Conservation (phyloP, 2,797 vertebrate species). For the Benthosema pterotum region DNA sequence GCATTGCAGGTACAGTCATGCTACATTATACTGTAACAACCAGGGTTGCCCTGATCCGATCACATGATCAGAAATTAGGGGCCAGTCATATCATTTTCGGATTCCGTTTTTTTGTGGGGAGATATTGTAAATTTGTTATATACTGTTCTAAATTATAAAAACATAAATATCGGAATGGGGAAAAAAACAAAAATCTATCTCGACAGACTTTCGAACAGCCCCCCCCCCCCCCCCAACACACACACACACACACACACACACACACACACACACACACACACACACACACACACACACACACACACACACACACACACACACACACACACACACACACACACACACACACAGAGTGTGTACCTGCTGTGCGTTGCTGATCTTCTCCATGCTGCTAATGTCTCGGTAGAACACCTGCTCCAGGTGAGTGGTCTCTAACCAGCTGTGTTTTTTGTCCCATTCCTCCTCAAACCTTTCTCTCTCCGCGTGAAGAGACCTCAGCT, state of each 20-base stretch:
- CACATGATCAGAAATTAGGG: too few species aligned
- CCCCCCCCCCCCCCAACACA: background rate
- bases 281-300: conserved; percentile 47
- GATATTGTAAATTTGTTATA: too few species aligned
- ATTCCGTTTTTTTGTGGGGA: too few species aligned
- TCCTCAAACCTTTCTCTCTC: conserved; percentile 74
- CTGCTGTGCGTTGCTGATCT: conserved; percentile 85
- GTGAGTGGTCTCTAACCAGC: conserved; percentile 78
- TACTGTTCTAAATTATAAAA: too few species aligned
- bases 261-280: background rate
- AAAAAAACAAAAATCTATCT: too few species aligned
- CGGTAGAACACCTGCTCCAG: conserved; percentile 87
- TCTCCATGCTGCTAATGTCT: conserved; percentile 80
- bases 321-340: background rate
- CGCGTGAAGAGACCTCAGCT: conserved; percentile 73
- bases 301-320: conserved; percentile 4
- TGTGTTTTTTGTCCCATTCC: conserved; percentile 82
- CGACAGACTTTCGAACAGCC: too few species aligned
- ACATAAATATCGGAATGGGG: too few species aligned
- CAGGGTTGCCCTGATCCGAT: too few species aligned
- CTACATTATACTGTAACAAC: too few species aligned
- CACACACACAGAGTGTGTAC: conserved; percentile 51
- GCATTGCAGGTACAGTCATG: too few species aligned
- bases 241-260: conserved; percentile 7
- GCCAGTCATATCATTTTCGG: too few species aligned